A percentile compares a stretch with the other conserved stretches of the same genome.
Evolutionary conservation across 1,140 invertebrate genomes (phyloP).

Genomic region (Heliconius hermathena): DNA sequence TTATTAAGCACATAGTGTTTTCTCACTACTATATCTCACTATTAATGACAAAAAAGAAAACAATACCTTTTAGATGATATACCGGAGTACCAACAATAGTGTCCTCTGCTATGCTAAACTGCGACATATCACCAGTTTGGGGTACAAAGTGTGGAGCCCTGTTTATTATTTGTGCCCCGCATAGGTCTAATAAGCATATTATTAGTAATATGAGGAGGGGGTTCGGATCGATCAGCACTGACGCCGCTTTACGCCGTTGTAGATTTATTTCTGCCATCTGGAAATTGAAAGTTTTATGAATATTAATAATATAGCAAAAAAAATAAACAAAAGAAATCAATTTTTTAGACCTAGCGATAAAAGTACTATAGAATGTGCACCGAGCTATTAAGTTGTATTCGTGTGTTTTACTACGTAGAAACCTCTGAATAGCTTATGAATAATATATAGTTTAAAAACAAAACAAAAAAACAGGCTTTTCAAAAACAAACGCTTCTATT

Average conservation of each 20-base stretch:
- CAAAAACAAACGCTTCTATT: no score
- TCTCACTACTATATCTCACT: not conserved
- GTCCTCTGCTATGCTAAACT: slow-evolving; percentile 88
- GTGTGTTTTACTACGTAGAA: no score
- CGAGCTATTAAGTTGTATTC: no score
- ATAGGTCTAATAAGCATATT: slow-evolving; percentile 47
- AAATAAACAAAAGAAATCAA: not conserved
- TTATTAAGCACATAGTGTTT: not conserved
- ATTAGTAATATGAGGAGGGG: slow-evolving; percentile 61
- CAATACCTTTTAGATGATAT: slow-evolving; percentile 86
- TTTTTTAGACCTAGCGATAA: not conserved
- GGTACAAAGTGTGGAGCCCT: slow-evolving; percentile 88
- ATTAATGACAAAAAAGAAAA: not conserved
- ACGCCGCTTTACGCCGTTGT: slow-evolving; percentile 58
- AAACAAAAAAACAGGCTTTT: no score
- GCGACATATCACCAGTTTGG: slow-evolving; percentile 88
- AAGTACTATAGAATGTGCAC: no score
- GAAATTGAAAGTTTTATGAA: not conserved
- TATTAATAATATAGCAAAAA: not conserved
- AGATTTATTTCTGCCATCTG: slow-evolving; percentile 72
- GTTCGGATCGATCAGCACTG: slow-evolving; percentile 54
- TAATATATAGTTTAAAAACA: no score
- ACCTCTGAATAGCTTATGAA: no score
- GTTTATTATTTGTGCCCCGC: slow-evolving; percentile 81
- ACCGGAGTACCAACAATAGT: slow-evolving; percentile 89